Conservation (phyloP, 2,113 vertebrate genomes). For the Empidonax traillii region DNA sequence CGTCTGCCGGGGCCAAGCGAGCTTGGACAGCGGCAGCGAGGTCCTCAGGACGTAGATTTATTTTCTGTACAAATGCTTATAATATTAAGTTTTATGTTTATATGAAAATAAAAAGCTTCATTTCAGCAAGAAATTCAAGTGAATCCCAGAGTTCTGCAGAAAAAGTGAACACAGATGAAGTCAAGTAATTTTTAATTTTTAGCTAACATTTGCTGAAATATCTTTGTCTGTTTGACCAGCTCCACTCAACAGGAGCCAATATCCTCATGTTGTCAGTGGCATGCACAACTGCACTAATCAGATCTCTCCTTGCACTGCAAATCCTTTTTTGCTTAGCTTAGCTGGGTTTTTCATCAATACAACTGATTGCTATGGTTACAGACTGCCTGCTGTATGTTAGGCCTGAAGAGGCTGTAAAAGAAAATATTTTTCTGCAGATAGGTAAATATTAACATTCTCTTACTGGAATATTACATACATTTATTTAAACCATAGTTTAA, state of each 20-base stretch:
- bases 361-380: conserved; percentile 35
- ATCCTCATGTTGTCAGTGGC: background rate
- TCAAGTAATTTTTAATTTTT: background rate
- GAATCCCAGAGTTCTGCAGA: background rate
- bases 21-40: too few species aligned
- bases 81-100: background rate
- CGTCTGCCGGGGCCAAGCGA: too few species aligned
- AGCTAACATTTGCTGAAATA: background rate
- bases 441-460: background rate
- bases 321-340: conserved; percentile 11
- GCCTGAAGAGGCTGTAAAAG: background rate
- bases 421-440: background rate
- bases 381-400: background rate
- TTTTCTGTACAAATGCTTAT: background rate
- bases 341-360: background rate
- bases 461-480: background rate
- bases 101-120: background rate
- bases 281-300: background rate
- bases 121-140: background rate
- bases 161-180: background rate
- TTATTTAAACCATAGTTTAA: background rate
- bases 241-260: background rate
- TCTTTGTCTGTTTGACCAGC: background rate
- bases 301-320: background rate
- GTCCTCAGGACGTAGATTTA: too few species aligned